Conservation (phyloP, 2,888 invertebrate species). For the Nysson spinosus region DNA sequence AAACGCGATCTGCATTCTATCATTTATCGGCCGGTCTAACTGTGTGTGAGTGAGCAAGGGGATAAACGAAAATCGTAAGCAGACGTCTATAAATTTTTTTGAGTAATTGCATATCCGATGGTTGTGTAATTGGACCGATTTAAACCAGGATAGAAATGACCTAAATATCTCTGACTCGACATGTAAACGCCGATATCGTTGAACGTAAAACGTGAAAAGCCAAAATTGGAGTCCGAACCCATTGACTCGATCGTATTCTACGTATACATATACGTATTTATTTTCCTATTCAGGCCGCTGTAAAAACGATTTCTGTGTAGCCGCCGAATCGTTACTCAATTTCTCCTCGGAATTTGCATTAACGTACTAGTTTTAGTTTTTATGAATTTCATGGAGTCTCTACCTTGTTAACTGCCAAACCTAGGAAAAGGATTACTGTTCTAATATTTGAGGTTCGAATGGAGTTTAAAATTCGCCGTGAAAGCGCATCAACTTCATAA, state of each 20-base stretch:
- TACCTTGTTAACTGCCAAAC: too few species aligned
- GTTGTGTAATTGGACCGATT: conserved; percentile 58
- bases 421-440: too few species aligned
- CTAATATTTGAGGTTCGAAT: too few species aligned
- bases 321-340: too few species aligned
- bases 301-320: too few species aligned
- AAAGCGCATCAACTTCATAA: too few species aligned
- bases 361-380: too few species aligned
- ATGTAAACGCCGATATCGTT: conserved; percentile 32
- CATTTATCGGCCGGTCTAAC: conserved; percentile 15
- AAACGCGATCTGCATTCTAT: conserved; percentile 42
- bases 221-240: conserved; percentile 58
- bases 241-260: too few species aligned
- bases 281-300: conserved; percentile 17
- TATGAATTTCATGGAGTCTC: too few species aligned
- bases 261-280: conserved; percentile 23
- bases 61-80: not conserved
- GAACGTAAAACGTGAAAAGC: conserved; percentile 52
- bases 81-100: conserved; percentile 34
- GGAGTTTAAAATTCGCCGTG: too few species aligned
- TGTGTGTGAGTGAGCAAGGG: conserved; percentile 7
- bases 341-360: too few species aligned
- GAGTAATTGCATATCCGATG: conserved; percentile 56
- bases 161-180: conserved; percentile 44
- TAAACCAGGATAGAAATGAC: conserved; percentile 51